These are phyloP conservation scores for Troglohyphantes excavatus DNA, from an alignment of 2,888 invertebrate genomes.

Conservation along the genomic window DNA sequence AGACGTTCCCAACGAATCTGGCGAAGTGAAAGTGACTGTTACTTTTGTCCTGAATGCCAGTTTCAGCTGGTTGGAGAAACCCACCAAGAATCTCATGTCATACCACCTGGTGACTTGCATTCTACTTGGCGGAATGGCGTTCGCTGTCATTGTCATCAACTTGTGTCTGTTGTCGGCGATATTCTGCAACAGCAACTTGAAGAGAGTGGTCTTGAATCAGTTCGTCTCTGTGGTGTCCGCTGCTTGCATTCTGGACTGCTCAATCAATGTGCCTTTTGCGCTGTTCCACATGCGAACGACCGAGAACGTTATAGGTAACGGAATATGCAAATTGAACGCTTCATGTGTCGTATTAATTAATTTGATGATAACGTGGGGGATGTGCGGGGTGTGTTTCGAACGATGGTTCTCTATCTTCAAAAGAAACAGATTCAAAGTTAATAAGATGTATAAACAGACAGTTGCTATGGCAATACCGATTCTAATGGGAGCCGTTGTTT, in stretches of 20 bases:
- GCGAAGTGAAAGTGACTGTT: conserved; percentile 63
- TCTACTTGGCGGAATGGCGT: conserved; percentile 9
- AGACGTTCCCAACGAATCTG: conserved; percentile 18
- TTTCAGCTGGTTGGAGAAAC: conserved; percentile 71
- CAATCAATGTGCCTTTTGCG: conserved; percentile 52
- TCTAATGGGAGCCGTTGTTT: neutral
- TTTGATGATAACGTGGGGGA: conserved; percentile 44
- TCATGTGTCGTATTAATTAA: conserved; percentile 30
- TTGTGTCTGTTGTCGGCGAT: conserved; percentile 46
- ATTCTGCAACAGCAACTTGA: conserved; percentile 60
- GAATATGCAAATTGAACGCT: conserved; percentile 52
- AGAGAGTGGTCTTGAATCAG: conserved; percentile 64
- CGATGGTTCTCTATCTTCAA: conserved; percentile 46
- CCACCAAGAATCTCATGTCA: conserved; percentile 11
- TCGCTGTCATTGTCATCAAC: conserved; percentile 49
- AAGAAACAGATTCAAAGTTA: neutral
- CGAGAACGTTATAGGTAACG: conserved; percentile 19
- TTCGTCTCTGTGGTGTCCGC: conserved; percentile 37
- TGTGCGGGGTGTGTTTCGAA: conserved; percentile 65
- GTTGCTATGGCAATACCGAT: conserved; percentile 12
- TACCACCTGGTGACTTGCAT: conserved; percentile 42
- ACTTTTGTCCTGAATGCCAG: conserved; percentile 67
- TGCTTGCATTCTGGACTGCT: conserved; percentile 55
- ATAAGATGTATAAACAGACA: conserved; percentile 1
- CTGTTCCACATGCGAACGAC: conserved; percentile 34